Evolutionary conservation across 1,140 invertebrate genomes (phyloP), one percentile per base, ranked within the genome.

Genomic region (Brevipalpus yothersi): DNA sequence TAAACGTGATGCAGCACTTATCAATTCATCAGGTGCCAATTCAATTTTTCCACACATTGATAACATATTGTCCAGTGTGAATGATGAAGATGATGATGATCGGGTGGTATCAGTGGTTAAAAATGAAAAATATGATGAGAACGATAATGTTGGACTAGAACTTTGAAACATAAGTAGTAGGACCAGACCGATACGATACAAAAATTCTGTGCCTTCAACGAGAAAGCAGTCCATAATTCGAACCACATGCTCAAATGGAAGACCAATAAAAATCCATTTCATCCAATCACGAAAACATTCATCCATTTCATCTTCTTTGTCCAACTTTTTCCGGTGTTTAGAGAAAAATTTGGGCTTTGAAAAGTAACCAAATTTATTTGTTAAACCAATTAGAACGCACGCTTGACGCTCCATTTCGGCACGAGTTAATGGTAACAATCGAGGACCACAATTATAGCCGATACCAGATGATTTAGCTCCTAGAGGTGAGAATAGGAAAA

Each of bases 351-450:
- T 43, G 13, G 31, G 19, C 11, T 21, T 19, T 2, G 41, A 23
- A 12, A 59, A 19, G 17, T 62, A 55, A 40, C 60, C 84, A 77
- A 92, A 86, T 75, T 93, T 93, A 75, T 87, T 93, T 66, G 86
- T 82, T 66, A 96, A 86, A 73, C 89, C 85, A 56, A 66, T 60
- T 13, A 73, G 59, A 40, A 73, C 81, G 86, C 85, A 60, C 83
- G 84, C 68, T 81, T 90, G 73, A 82, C 83, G 84, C 83, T 92
- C 86, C 70, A 86, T 82, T 59, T 87, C 78, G 56, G 87, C 77
- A 76, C 92, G 92, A 45, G 89, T 93, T 77, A 92, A 88, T 55
- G 87, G 86, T 66, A 94, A 82, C 73, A 89, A 92, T 73, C 82
- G 83, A 72, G 85, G 84, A 66, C 86, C 81, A 67, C 87, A 86